Evolutionary conservation across 2,113 vertebrate genomes (phyloP).

Genomic region (Ochotona curzoniae): DNA sequence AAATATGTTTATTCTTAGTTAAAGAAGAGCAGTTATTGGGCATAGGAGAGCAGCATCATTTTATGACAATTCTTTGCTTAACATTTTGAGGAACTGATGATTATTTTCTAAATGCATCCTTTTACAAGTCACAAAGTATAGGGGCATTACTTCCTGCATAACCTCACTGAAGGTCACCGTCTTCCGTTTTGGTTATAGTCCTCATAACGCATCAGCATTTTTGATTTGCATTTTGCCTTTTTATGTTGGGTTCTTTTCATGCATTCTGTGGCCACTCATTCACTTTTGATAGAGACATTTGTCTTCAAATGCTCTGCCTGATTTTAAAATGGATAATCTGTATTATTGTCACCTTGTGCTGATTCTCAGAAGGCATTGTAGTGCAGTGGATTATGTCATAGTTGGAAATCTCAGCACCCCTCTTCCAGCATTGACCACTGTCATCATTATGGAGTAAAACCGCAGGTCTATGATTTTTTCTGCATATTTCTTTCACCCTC

Average conservation of each 20-base stretch:
- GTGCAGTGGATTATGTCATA: no score
- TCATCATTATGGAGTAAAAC: no score
- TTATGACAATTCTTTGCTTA: neutral
- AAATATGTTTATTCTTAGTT: neutral
- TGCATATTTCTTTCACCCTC: no score
- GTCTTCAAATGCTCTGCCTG: neutral
- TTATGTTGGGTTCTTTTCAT: neutral
- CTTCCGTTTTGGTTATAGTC: neutral
- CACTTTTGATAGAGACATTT: neutral
- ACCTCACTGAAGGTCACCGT: neutral
- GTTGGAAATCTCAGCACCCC: no score
- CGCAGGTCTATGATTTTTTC: no score
- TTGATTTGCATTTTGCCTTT: neutral
- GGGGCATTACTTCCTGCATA: neutral
- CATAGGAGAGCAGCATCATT: no score
- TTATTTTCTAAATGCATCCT: neutral
- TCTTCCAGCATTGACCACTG: no score
- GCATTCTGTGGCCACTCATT: neutral
- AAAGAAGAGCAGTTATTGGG: neutral
- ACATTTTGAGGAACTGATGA: neutral
- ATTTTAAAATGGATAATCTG: neutral
- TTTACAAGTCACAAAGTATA: neutral
- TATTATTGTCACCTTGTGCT: neutral
- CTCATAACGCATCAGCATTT: neutral
- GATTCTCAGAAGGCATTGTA: no score